Conservation (phyloP, 2,113 vertebrate species). For the Miniopterus natalensis region DNA sequence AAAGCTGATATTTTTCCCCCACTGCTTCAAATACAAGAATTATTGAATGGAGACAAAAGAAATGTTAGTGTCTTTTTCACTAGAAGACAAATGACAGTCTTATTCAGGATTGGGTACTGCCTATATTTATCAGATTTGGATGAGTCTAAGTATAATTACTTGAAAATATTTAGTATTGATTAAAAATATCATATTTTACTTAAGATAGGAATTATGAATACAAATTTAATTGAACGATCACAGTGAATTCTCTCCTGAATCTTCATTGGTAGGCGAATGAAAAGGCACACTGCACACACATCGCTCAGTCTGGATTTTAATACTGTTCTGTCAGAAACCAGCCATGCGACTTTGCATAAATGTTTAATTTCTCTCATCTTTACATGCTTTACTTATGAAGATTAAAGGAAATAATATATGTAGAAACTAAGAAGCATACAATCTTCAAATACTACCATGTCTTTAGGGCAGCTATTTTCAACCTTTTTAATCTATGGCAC, state of each 20-base stretch:
- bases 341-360: neutral
- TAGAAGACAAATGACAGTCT: neutral
- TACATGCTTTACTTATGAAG: slow-evolving; percentile 7
- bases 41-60: slow-evolving; percentile 1
- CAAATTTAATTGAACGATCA: neutral
- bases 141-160: neutral
- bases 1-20: neutral
- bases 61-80: neutral
- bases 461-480: neutral
- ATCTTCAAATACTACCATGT: neutral
- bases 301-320: neutral
- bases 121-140: slow-evolving; percentile 18
- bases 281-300: neutral
- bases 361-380: slow-evolving; percentile 48
- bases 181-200: slow-evolving; percentile 28
- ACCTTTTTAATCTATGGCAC: neutral
- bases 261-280: neutral
- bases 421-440: neutral
- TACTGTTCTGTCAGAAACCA: neutral
- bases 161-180: slow-evolving; percentile 43
- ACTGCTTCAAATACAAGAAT: neutral
- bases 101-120: neutral
- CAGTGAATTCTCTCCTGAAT: neutral
- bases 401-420: slow-evolving; percentile 5
- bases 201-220: slow-evolving; percentile 28